Base-by-base conservation (phyloP, 1,140 invertebrate genomes). In the Diachasmimorpha longicaudata region DNA sequence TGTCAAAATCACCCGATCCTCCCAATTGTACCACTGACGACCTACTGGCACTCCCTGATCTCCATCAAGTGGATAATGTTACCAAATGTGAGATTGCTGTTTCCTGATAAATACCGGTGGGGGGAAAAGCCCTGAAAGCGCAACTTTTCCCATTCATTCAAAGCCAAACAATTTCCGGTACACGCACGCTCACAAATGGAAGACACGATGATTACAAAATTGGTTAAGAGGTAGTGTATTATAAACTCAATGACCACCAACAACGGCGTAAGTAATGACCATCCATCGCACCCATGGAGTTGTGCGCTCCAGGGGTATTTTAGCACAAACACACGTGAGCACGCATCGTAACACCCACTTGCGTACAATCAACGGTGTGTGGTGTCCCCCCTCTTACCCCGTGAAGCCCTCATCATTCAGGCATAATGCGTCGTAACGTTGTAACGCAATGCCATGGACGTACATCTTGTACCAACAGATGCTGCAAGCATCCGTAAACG, bases 391-490 rank as follows among this genome's bases (percentile, higher is more conserved):
- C 66, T 46, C 66, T 69, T 55, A 66, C 66, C 14, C 72, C 58
- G 46, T 44, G 72, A 44, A 52, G 74, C 77, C 75, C 73, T 10
- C 39, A 42, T 55, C 72, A 80, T 48, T 76, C 48, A 75, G 72
- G 70, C 75, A 71, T 63, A 76, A 71, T 79, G 79, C 72, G 78
- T 79, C 77, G 77, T 81, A 81, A 81, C 79, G 80, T 77, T 76
- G 77, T 80, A 80, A 81, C 80, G 78, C 78, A 81, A 84, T 80
- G 81, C 79, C 72, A 75, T 69, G 77, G 79, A 83, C 81, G 81
- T 83, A 63, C 77, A 80, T 83, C 82, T 83, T 83, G 83, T 83
- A 82, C 77, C 81, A 82, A 82, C 83, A 83, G 82, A 84, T 84
- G 83, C 82, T 83, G 79, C 76, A 78, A 79, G 80, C 82, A 81